Conservation (phyloP, 2,888 invertebrate genomes). For the Volucella inanis region DNA sequence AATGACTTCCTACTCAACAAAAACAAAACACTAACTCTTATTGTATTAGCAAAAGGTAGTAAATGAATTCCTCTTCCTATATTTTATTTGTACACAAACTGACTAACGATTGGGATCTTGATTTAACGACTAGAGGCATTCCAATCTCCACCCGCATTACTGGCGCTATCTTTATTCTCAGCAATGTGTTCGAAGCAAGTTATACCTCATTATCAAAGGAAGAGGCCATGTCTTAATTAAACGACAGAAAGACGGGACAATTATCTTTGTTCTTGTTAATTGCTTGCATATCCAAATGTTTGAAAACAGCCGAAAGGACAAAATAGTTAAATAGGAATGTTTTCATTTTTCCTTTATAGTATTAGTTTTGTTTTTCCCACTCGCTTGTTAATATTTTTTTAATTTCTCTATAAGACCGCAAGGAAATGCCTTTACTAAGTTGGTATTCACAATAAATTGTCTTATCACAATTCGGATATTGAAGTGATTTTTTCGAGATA, state of each 20-base stretch:
- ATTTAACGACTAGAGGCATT: constrained; percentile 66
- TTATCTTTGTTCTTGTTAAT: constrained; percentile 65
- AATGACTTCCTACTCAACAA: constrained; percentile 42
- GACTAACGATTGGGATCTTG: constrained; percentile 69
- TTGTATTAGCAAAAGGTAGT: constrained; percentile 17
- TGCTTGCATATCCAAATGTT: constrained; percentile 61
- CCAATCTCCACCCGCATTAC: constrained; percentile 32
- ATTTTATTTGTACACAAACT: constrained; percentile 52
- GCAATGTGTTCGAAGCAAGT: constrained; percentile 4
- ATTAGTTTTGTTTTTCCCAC: constrained; percentile 47
- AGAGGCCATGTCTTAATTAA: constrained; percentile 66
- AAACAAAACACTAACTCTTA: constrained; percentile 49
- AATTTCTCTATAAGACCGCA: constrained; percentile 8
- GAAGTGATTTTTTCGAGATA: too few relatives aligned
- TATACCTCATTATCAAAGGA: constrained; percentile 61
- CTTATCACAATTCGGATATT: too few relatives aligned
- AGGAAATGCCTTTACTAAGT: neutral
- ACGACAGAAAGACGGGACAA: constrained; percentile 59
- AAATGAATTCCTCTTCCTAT: constrained; percentile 7
- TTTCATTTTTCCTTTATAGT: constrained; percentile 36
- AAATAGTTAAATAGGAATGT: constrained; percentile 38
- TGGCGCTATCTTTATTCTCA: constrained; percentile 4
- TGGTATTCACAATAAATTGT: too few relatives aligned
- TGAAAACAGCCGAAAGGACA: constrained; percentile 24
- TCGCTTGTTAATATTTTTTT: constrained; percentile 42